Evolutionary conservation across 2,888 invertebrate species (phyloP).

Genomic region (Ernsta delagoae): DNA sequence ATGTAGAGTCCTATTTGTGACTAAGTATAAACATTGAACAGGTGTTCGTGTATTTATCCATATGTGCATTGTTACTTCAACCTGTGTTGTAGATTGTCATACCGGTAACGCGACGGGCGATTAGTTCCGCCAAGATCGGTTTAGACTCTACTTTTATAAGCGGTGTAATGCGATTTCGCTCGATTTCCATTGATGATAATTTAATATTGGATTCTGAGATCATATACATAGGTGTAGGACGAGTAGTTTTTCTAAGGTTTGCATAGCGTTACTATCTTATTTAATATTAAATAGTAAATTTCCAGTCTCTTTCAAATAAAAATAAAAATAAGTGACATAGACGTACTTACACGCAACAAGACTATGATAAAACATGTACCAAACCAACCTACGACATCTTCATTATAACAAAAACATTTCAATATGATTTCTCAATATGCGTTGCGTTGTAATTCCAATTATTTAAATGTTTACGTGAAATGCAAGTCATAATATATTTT

Average conservation of each 20-base stretch:
- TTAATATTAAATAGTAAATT: no score
- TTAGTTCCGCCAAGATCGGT: constrained; percentile 33
- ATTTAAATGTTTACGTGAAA: constrained; percentile 20
- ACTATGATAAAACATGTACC: no score
- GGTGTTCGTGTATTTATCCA: constrained; percentile 27
- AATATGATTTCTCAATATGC: constrained; percentile 15
- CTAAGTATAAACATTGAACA: constrained; percentile 15
- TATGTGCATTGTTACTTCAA: constrained; percentile 27
- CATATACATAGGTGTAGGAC: no score
- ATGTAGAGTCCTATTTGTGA: not conserved
- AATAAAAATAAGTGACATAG: no score
- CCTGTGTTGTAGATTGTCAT: constrained; percentile 29
- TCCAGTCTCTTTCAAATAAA: no score
- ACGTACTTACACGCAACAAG: no score
- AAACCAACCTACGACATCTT: not conserved
- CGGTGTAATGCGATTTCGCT: constrained; percentile 20
- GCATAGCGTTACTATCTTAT: no score
- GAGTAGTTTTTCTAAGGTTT: no score
- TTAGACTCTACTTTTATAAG: constrained; percentile 24
- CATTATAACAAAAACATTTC: constrained; percentile 18
- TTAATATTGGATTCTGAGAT: not conserved
- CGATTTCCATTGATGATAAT: not conserved
- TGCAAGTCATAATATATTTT: constrained; percentile 37
- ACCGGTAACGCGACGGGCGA: constrained; percentile 12
- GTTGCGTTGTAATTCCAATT: constrained; percentile 22